These are phyloP conservation scores for Montipora sp. DNA, from an alignment of 64 coral and sea anemone species.

Conservation along the genomic window DNA sequence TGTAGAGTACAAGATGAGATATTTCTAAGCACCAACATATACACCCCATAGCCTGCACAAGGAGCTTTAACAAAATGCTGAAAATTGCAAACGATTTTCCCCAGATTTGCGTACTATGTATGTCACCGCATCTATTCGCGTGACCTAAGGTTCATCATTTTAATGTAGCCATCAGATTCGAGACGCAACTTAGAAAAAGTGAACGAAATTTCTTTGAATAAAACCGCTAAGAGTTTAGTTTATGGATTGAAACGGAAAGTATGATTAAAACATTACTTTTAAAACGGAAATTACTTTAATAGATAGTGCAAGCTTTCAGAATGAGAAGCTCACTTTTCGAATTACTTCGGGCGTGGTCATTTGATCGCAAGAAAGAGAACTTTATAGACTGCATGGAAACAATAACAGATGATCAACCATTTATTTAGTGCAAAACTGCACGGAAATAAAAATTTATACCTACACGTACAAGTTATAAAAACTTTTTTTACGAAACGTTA, in stretches of 20 bases:
- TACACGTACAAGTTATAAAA: background rate
- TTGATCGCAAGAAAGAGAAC: background rate
- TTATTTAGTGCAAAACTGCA: background rate
- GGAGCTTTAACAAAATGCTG: background rate
- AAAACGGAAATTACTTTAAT: background rate
- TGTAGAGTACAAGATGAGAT: background rate
- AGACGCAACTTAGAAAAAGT: background rate
- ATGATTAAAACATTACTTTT: too few species aligned
- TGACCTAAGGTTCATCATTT: background rate
- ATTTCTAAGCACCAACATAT: background rate
- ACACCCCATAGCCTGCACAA: background rate
- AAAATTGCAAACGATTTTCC: constrained; percentile 7
- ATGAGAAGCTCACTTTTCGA: background rate
- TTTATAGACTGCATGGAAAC: background rate
- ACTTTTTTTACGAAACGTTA: background rate
- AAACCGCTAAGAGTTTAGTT: too few species aligned
- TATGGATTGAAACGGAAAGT: too few species aligned
- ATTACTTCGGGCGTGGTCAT: background rate
- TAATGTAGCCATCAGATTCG: background rate
- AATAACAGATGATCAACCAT: background rate
- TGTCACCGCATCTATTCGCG: background rate
- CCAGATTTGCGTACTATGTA: background rate
- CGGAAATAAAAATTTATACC: background rate
- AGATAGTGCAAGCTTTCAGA: background rate
- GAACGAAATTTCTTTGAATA: background rate